These are phyloP conservation scores for Heliornis fulica DNA, from an alignment of 2,113 vertebrate species.

Conservation along the genomic window DNA sequence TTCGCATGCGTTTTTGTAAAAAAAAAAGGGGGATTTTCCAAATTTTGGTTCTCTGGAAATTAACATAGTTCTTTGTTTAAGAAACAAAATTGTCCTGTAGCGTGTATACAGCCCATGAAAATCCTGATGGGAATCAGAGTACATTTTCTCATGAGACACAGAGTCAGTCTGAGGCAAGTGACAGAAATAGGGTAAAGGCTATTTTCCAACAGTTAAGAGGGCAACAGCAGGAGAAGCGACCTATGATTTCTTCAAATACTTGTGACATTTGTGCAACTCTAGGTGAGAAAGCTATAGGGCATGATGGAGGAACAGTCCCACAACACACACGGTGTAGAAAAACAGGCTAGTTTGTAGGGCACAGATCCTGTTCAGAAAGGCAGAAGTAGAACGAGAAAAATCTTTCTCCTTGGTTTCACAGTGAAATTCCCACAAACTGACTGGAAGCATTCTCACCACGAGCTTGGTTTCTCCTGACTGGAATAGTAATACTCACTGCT, in stretches of 20 bases:
- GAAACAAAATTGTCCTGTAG: background rate
- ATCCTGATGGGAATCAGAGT: background rate
- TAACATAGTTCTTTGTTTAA: background rate
- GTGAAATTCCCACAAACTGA: background rate
- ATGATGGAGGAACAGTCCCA: background rate
- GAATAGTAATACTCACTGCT: background rate
- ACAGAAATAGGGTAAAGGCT: background rate
- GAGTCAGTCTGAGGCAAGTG: background rate
- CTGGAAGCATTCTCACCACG: background rate
- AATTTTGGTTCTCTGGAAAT: background rate
- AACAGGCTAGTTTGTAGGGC: background rate
- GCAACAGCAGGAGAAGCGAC: background rate
- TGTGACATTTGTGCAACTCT: background rate
- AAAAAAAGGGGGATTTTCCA: accelerated
- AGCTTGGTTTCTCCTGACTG: background rate
- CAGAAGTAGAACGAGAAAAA: background rate
- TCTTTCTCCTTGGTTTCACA: background rate
- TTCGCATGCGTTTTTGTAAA: background rate
- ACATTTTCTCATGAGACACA: background rate
- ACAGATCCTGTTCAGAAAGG: background rate
- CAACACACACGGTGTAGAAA: background rate
- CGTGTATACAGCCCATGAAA: background rate
- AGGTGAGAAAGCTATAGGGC: background rate
- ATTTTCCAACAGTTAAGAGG: background rate
- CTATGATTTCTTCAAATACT: background rate